phyloP scores from a whole-genome alignment of 2,888 invertebrate species.

The Nymphalis polychloros region DNA sequence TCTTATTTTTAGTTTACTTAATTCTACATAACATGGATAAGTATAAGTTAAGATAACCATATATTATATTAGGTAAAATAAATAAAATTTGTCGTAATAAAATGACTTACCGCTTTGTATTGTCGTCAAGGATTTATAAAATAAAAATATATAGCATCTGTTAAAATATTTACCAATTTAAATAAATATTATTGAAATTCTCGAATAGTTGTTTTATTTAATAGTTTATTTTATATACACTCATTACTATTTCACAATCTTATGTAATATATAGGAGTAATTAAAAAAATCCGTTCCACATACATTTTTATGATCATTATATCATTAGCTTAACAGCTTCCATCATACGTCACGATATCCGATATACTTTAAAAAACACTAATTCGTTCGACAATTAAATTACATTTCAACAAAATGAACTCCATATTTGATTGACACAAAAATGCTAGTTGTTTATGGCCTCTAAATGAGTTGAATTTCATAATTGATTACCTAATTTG shows the following conservation, averaged over 20 bases:
- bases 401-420: too few relatives aligned
- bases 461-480: too few relatives aligned
- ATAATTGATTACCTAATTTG: too few relatives aligned
- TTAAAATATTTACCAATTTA: slow-evolving; percentile 5
- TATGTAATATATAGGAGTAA: background rate
- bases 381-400: too few relatives aligned
- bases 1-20: background rate
- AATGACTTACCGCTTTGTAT: background rate
- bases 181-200: slow-evolving; percentile 4
- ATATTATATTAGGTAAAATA: background rate
- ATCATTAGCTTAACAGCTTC: background rate
- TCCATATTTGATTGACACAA: too few relatives aligned
- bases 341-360: background rate
- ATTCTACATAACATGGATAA: background rate
- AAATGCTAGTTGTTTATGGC: too few relatives aligned
- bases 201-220: background rate
- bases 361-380: background rate
- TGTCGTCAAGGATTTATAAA: background rate
- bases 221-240: background rate
- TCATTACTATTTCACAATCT: background rate
- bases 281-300: background rate
- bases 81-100: background rate
- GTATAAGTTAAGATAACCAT: background rate
- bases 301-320: background rate
- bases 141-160: background rate